Conservation (phyloP, 2,797 vertebrate species). For the Coilia nasus region DNA sequence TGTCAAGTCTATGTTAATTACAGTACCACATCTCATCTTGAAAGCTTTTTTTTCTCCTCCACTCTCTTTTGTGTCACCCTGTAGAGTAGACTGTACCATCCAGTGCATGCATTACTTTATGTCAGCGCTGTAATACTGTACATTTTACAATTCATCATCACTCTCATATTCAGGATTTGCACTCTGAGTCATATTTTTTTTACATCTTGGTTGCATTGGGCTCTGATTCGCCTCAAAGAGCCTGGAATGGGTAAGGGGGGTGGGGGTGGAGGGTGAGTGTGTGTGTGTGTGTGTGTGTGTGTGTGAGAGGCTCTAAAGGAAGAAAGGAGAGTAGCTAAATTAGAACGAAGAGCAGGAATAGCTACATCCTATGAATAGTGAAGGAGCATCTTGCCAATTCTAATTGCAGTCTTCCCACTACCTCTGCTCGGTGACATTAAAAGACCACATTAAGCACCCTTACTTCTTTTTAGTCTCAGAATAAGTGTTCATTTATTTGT, state of each 20-base stretch:
- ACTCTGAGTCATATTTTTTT: not conserved
- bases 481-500: conserved; percentile 19
- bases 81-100: not conserved
- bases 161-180: not conserved
- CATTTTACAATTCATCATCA: not conserved
- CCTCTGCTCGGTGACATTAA: conserved; percentile 6
- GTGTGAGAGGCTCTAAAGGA: conserved; percentile 42
- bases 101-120: not conserved
- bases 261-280: too few relatives aligned
- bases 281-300: not conserved
- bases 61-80: not conserved
- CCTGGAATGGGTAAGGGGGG: not conserved
- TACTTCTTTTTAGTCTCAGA: conserved; percentile 18
- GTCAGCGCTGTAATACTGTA: not conserved
- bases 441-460: not conserved
- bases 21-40: not conserved
- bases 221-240: not conserved
- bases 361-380: conserved; percentile 46
- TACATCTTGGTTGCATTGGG: not conserved
- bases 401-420: conserved; percentile 29
- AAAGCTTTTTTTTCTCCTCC: not conserved
- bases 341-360: conserved; percentile 43
- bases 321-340: conserved; percentile 51
- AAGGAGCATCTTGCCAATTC: conserved; percentile 39
- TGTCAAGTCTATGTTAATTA: conserved; percentile 25